Evolutionary conservation across 2,888 invertebrate species (phyloP), one percentile per base, ranked within the genome.

Genomic region (Cyclophora albipunctata): DNA sequence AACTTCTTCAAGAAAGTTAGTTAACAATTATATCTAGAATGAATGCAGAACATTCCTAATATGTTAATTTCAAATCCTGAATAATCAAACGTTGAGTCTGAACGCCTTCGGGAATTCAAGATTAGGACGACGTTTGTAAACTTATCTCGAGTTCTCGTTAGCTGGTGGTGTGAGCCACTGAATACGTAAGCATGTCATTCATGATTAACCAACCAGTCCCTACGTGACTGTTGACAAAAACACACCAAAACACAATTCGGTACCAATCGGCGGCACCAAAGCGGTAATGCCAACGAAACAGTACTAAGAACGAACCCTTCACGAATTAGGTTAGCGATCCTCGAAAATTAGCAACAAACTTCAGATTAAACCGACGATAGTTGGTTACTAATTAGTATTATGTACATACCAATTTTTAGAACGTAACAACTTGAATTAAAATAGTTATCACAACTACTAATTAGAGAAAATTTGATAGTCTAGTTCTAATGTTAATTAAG

Each of bases 141-240:
- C 82, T 85, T 84, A 84, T 84, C 85, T 80, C 78, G 83, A 78
- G 70, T 78, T 77, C 84, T 86, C 81, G 85, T 86, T 87, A 86
- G 81, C 77, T 71, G 74, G 70, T 72, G 69, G 75, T 69, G 74
- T 69, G 75, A 78, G 78, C 77, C 77, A 64, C 74, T 83, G 86
- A 86, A 87, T 87, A 85, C 84, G 74, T 79, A 86, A 86, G 75
- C 81, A 73, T 71, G 81, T 80, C 81, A 84, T 82, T 85, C 83
- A 81, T 81, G 81, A 83, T 82, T 81, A 85, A 81, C 75, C 79
- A 78, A 80, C 74, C 73, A 73, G 71, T 71, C 69, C 67, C 64
- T 64, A 78, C 80, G 80, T 79, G 81, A 79, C 76, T 79, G 77
- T 78, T 79, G 78, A 79, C 79, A 77, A 79, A 79, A 80, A 81